Conservation (phyloP, 2,888 invertebrate genomes). For the Metopia argyrocephala region DNA sequence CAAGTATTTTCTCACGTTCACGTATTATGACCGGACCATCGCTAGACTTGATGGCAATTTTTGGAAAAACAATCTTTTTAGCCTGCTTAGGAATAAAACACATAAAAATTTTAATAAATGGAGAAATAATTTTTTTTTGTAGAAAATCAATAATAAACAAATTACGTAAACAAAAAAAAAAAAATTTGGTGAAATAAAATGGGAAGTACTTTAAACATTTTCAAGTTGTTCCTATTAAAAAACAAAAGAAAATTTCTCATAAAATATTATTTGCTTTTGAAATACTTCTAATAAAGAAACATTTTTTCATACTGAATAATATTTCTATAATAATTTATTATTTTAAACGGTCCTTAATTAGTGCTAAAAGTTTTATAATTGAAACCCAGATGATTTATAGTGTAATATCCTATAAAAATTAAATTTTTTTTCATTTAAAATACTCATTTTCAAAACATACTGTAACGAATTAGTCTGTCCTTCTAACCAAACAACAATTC, state of each 20-base stretch:
- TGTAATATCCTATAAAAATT: too few relatives aligned
- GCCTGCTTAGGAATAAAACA: slow-evolving; percentile 69
- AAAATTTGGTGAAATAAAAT: too few relatives aligned
- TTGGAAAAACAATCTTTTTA: slow-evolving; percentile 83
- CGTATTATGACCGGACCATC: slow-evolving; percentile 90
- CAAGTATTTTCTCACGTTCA: slow-evolving; percentile 93
- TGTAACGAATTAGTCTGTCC: too few relatives aligned
- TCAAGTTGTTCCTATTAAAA: too few relatives aligned
- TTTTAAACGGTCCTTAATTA: not conserved
- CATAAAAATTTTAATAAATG: slow-evolving; percentile 56
- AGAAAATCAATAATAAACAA: too few relatives aligned
- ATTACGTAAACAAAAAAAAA: too few relatives aligned
- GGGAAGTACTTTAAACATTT: too few relatives aligned
- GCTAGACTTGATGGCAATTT: slow-evolving; percentile 91
- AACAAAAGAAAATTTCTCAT: too few relatives aligned
- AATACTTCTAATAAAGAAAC: too few relatives aligned
- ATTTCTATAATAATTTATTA: not conserved
- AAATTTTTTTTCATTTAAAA: too few relatives aligned
- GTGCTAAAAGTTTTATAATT: slow-evolving; percentile 3
- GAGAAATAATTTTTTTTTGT: slow-evolving; percentile 1
- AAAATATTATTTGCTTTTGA: slow-evolving; percentile 6
- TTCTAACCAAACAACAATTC: too few relatives aligned
- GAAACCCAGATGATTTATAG: not conserved
- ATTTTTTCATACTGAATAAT: not conserved
- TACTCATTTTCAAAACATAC: too few relatives aligned